A percentile compares a stretch with the other conserved stretches of the same genome.
Evolutionary conservation across 2,797 vertebrate genomes (phyloP).

Genomic region (Furcifer pardalis): DNA sequence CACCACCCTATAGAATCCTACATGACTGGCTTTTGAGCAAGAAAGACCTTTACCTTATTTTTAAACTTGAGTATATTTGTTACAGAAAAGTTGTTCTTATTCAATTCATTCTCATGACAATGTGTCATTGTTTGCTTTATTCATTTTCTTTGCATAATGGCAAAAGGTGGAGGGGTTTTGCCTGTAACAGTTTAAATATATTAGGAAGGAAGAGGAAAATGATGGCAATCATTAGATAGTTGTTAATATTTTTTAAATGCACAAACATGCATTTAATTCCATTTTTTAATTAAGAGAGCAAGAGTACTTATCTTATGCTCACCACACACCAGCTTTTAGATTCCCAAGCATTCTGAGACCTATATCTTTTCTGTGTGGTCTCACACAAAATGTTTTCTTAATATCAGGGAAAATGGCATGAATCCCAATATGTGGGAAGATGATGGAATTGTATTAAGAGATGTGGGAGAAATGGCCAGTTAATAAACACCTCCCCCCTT

Average conservation of each 20-base stretch:
- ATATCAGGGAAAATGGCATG: conserved; percentile 15
- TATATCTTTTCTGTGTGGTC: background rate
- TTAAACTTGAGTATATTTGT: background rate
- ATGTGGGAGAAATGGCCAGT: conserved; percentile 12
- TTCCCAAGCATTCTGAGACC: conserved; percentile 13
- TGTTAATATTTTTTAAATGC: background rate
- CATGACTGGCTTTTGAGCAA: no score
- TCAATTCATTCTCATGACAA: conserved; percentile 45
- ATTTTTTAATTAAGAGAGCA: background rate
- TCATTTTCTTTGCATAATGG: background rate
- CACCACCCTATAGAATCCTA: no score
- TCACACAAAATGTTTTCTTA: conserved; percentile 28
- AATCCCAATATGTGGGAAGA: conserved; percentile 35
- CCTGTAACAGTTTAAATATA: conserved; percentile 11
- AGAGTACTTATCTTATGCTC: background rate
- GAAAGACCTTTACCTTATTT: no score
- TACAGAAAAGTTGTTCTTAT: background rate
- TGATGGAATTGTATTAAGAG: conserved; percentile 7
- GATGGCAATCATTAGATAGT: conserved; percentile 9
- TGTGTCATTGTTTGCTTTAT: conserved; percentile 23
- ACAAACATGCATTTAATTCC: background rate
- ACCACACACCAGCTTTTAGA: conserved; percentile 41
- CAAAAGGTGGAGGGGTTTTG: background rate
- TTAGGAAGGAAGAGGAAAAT: conserved; percentile 11
- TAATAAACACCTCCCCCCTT: conserved; percentile 21